Evolutionary conservation across 1,140 invertebrate species (phyloP), one percentile per base, ranked within the genome.

Genomic region (Drosophila rhopaloa): DNA sequence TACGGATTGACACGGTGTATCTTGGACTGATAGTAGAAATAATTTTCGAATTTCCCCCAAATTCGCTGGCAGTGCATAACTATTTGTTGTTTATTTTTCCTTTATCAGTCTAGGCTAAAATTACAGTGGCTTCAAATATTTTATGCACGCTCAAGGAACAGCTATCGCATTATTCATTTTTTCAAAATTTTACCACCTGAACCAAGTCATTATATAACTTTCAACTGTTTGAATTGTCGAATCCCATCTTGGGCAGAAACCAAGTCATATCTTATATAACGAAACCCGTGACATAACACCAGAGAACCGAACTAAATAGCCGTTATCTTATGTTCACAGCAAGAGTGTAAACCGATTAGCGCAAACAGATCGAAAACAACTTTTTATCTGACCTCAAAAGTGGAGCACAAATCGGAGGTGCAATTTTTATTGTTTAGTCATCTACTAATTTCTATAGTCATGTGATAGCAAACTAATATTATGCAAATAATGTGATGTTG

Each of bases 321-420:
- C 32, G 47, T 68, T 68, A 68, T 68, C 65, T 68, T 53, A 38
- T 53, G 46, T 6, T 66, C 47, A 24, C 61, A 19, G 19, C 19
- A 11, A 63, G 46, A 41, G 59, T 65, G 37, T 47, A 41, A 41
- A 38, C 24, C 60, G 65, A 66, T 68, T 43, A 66, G 48, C 46
- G 60, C 13, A 8, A 19, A 14, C 32, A 68, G 65, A 68, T 68
- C 65, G 65, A 53, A 53, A 66, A 66, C 47, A 53, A 37, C n/a
- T 46, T 68, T 47, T 54, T 68, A 66, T 68, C 61, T 68, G 46
- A 37, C 61, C 48, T 32, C 5, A 29, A 67, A 66, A 67, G 37
- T 63, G 9, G 32, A 66, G 46, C 65, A 65, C 44, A 62, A 19
- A n/a, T 13, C n/a, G 16, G 5, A 65, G 14, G 43, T 48, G 44